Evolutionary conservation across 2,113 vertebrate species (phyloP).

Genomic region (Tetraodon nigroviridis): DNA sequence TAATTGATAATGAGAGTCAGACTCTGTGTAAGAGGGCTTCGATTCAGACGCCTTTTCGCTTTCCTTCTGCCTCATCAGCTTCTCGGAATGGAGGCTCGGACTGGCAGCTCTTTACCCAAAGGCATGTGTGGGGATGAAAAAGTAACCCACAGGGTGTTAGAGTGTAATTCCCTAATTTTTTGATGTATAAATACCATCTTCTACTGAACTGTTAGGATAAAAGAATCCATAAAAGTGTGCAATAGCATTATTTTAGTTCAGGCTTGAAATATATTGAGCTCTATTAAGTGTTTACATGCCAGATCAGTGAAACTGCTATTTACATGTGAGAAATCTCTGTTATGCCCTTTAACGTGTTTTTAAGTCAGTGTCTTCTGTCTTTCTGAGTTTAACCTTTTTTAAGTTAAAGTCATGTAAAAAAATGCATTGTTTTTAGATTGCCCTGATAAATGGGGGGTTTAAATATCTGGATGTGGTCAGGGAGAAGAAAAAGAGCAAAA

Average conservation of each 20-base stretch:
- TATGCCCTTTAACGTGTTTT: constrained; percentile 20
- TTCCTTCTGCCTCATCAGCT: constrained; percentile 15
- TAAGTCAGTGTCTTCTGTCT: constrained; percentile 47
- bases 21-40: constrained; percentile 51
- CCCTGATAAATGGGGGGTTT: constrained; percentile 67
- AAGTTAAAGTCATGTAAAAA: background rate
- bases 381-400: constrained; percentile 42
- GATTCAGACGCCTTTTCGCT: constrained; percentile 30
- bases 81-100: constrained; percentile 38
- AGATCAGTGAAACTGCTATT: constrained; percentile 21
- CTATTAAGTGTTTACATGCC: constrained; percentile 38
- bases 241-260: background rate
- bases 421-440: constrained; percentile 67
- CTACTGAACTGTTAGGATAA: constrained; percentile 22
- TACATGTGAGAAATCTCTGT: constrained; percentile 30
- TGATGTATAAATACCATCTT: constrained; percentile 44
- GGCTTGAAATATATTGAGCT: constrained; percentile 32
- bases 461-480: constrained; percentile 67
- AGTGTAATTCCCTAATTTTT: constrained; percentile 45
- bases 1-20: constrained; percentile 80
- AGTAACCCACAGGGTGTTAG: constrained; percentile 39
- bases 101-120: constrained; percentile 27
- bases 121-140: constrained; percentile 49
- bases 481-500: constrained; percentile 34
- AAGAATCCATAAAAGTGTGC: constrained; percentile 11